These are phyloP conservation scores for Sebastes steindachneri DNA, from an alignment of 2,797 vertebrate genomes.

Conservation along the genomic window DNA sequence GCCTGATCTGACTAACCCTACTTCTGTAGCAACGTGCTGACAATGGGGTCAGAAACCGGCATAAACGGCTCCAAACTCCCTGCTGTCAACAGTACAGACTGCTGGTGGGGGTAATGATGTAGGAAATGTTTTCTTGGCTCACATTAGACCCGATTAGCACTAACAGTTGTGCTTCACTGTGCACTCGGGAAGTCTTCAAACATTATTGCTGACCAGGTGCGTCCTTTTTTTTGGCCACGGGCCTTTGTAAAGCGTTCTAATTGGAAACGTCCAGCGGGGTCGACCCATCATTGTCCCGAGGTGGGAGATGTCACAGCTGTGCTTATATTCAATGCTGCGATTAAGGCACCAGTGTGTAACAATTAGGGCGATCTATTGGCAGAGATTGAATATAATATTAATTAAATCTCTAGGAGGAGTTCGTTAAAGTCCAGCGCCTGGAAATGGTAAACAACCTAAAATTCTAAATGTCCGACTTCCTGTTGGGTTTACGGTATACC, in stretches of 20 bases:
- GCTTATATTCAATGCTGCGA: not conserved
- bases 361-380: too few relatives aligned
- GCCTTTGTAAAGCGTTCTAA: not conserved
- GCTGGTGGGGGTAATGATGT: conserved; percentile 50
- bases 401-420: too few relatives aligned
- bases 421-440: too few relatives aligned
- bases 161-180: conserved; percentile 31
- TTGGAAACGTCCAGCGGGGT: not conserved
- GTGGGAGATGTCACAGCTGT: not conserved
- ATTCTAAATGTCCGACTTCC: too few relatives aligned
- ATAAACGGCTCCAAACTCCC: conserved; percentile 14
- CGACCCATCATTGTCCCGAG: not conserved
- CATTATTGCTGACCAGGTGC: conserved; percentile 21
- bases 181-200: conserved; percentile 14
- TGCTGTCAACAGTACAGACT: conserved; percentile 15
- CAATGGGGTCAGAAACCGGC: conserved; percentile 1
- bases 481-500: too few relatives aligned
- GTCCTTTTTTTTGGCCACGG: not conserved
- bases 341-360: too few relatives aligned
- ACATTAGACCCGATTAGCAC: conserved; percentile 9
- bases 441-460: too few relatives aligned
- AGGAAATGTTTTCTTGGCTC: conserved; percentile 55
- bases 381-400: too few relatives aligned
- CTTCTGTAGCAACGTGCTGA: not conserved
- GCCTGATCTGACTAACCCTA: not conserved